Conservation (phyloP, 2,113 vertebrate genomes). For the Leucoraja erinaceus region DNA sequence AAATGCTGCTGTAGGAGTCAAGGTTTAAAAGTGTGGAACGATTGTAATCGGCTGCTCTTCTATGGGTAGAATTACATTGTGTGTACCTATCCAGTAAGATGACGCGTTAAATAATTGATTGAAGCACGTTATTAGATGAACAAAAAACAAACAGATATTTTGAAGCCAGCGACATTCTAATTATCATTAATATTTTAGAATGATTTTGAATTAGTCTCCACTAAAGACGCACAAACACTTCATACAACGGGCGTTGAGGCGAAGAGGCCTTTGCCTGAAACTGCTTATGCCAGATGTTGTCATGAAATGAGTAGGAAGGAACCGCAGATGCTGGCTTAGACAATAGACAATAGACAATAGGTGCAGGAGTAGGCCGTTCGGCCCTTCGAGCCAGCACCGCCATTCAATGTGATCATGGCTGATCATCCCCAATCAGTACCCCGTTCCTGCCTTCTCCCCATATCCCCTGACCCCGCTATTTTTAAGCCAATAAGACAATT, state of each 20-base stretch:
- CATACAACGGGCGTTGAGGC: neutral
- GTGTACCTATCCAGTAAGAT: neutral
- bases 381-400: too few species aligned
- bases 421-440: too few species aligned
- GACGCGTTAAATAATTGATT: neutral
- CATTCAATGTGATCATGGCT: too few species aligned
- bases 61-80: neutral
- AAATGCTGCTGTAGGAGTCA: too few species aligned
- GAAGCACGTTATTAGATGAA: neutral
- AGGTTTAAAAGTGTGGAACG: too few species aligned
- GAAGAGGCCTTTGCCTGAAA: neutral
- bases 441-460: too few species aligned
- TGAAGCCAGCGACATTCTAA: neutral
- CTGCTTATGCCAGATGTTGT: neutral
- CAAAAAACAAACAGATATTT: neutral
- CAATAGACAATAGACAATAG: too few species aligned
- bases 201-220: neutral
- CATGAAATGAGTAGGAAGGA: too few species aligned
- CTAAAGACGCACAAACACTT: neutral
- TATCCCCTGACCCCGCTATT: too few species aligned
- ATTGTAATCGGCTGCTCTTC: neutral
- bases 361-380: too few species aligned
- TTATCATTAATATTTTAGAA: neutral
- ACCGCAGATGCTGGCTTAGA: too few species aligned
- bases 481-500: too few species aligned